phyloP scores from a whole-genome alignment of 2,113 vertebrate genomes.

The Pantherophis guttatus region DNA sequence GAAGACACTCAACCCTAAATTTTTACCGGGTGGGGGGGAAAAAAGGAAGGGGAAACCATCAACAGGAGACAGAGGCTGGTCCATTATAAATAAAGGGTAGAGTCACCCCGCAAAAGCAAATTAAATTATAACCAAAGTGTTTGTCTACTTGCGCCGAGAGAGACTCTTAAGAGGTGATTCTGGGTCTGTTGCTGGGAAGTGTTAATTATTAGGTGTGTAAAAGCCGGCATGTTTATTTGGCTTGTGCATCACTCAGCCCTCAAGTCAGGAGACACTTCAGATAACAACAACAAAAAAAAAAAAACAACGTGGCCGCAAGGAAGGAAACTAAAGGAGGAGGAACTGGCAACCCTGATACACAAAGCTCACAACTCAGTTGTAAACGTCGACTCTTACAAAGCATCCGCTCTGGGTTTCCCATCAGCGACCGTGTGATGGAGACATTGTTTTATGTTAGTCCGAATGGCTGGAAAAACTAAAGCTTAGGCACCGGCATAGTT shows the following conservation, averaged over 20 bases:
- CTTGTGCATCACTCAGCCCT: neutral
- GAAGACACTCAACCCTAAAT: neutral
- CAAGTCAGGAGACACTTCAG: neutral
- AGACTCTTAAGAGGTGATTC: neutral
- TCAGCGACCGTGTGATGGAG: neutral
- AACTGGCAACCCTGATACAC: fast-evolving
- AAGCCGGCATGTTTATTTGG: neutral
- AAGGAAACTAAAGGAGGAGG: neutral
- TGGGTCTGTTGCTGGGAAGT: neutral
- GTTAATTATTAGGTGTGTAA: neutral
- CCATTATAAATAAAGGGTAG: fast-evolving
- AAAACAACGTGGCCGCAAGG: too few relatives aligned
- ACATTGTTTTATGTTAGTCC: neutral
- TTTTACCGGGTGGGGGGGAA: too few relatives aligned
- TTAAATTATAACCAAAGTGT: neutral
- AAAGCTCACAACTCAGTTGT: neutral
- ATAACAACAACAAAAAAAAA: neutral
- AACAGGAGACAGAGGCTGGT: fast-evolving
- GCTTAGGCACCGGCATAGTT: neutral
- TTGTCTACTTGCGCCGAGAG: neutral
- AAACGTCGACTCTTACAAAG: neutral
- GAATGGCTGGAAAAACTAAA: neutral
- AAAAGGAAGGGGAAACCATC: neutral
- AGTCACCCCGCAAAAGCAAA: neutral
- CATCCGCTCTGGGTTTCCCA: neutral